Percentiles rank a stretch among this genome's conserved stretches.
These are phyloP conservation scores for Caenorhabditis plicata DNA, from an alignment of 2,888 invertebrate species.

Conservation along the genomic window DNA sequence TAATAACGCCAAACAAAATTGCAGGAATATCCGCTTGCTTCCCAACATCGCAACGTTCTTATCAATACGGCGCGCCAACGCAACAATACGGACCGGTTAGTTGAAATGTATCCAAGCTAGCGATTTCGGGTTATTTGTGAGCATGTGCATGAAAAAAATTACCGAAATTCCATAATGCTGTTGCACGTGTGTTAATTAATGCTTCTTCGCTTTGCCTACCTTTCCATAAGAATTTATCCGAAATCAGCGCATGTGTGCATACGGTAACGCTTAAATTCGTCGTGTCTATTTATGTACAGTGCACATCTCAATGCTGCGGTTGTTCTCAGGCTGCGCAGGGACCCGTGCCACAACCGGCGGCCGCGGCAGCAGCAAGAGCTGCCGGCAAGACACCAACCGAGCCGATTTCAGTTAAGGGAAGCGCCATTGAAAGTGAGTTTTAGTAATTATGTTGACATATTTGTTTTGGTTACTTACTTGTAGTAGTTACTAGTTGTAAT, in stretches of 20 bases:
- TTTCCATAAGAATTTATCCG: no score
- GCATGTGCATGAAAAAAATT: no score
- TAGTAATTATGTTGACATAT: background rate
- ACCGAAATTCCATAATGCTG: no score
- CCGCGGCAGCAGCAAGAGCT: conserved; percentile 46
- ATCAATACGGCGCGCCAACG: conserved; percentile 44
- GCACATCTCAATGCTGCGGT: conserved; percentile 42
- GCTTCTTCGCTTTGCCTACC: conserved; percentile 6
- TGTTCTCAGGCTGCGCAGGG: conserved; percentile 35
- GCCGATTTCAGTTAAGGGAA: conserved; percentile 37
- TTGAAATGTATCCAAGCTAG: no score
- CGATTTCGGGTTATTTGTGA: no score
- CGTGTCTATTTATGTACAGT: conserved; percentile 18
- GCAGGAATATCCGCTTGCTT: conserved; percentile 34
- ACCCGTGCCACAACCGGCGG: conserved; percentile 22
- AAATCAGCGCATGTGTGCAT: conserved; percentile 32
- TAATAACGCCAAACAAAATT: no score
- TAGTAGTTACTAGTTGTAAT: no score
- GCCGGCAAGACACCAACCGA: conserved; percentile 45
- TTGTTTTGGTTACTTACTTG: no score
- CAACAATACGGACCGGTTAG: conserved; percentile 40
- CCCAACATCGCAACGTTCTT: conserved; percentile 38
- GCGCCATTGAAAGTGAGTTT: conserved; percentile 33
- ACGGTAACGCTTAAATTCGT: conserved; percentile 24
- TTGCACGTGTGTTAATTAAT: no score